Evolutionary conservation across 2,113 vertebrate species (phyloP).

Genomic region (Caloenas nicobarica): DNA sequence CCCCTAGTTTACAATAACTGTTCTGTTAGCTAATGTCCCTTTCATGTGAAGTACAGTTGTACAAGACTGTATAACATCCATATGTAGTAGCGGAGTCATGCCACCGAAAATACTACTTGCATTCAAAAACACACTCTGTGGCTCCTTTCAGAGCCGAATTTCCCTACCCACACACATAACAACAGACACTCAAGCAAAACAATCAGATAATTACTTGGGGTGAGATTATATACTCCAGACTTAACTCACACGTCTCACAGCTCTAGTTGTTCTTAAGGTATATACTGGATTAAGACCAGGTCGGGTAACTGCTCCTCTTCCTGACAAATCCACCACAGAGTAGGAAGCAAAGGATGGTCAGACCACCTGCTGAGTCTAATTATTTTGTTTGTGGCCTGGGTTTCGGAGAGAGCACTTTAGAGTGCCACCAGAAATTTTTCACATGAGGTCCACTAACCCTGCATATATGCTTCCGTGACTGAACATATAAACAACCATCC

Average conservation of each 20-base stretch:
- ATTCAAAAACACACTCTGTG: neutral
- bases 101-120: neutral
- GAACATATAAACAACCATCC: neutral
- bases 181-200: constrained; percentile 25
- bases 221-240: neutral
- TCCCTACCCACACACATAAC: neutral
- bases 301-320: constrained; percentile 19
- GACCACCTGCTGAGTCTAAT: neutral
- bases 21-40: neutral
- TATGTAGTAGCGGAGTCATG: neutral
- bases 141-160: neutral
- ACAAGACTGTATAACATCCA: neutral
- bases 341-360: neutral
- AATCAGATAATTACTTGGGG: constrained; percentile 3
- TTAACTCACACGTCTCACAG: constrained; percentile 27
- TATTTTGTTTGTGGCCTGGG: neutral
- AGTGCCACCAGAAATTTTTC: neutral
- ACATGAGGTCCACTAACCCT: neutral
- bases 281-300: neutral
- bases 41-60: neutral
- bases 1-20: neutral
- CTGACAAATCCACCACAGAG: neutral
- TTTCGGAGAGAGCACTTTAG: neutral
- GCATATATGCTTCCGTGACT: neutral
- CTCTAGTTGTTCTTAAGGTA: neutral